Base-by-base conservation (phyloP, 2,113 vertebrate species). In the Amphilophus citrinellus region DNA sequence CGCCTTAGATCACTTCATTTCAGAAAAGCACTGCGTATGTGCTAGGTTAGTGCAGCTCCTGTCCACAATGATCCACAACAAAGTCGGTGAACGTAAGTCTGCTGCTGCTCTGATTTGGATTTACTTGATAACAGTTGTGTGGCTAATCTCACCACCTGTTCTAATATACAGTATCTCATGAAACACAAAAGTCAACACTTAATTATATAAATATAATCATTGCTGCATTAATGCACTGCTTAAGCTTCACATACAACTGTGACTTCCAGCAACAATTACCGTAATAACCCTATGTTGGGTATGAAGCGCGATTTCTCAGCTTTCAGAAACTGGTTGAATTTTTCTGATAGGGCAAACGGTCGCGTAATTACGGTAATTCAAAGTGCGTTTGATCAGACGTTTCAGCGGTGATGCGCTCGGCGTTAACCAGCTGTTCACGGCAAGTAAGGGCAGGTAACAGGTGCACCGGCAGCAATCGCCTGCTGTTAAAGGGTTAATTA, bases 71-170 rank as follows among this genome's bases (percentile, higher is more conserved):
- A 77, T 15, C 80, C n/a, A 30, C n/a, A 24, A 18, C n/a, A 47
- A 56, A 57, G 24, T 73, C 68, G 8, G 68, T n/a, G 47, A 73
- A 73, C 44, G 8, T 73, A 73, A 56, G 0, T 11, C 47, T 35
- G 14, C 1, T 59, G 32, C 71, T 18, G 77, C 73, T 60, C 88
- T 65, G 50, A 56, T 56, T 53, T 73, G 18, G 47, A 73, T 73
- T 56, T 56, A 73, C 68, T 73, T 53, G 17, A 27, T 73, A 73
- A 53, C 17, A 35, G 47, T 56, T 56, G 27, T 27, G 47, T 32
- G 24, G 47, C 0, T 73, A 73, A 73, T 73, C 27, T 73, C 68
- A 24, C 10, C 68, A 56, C 68, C 47, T 53, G 66, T 5, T 82
- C 59, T 78, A 7, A 80, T 44, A 17, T 11, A 57, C 50, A 80